Evolutionary conservation across 2,113 vertebrate genomes (phyloP).

Genomic region (Lates calcarifer): DNA sequence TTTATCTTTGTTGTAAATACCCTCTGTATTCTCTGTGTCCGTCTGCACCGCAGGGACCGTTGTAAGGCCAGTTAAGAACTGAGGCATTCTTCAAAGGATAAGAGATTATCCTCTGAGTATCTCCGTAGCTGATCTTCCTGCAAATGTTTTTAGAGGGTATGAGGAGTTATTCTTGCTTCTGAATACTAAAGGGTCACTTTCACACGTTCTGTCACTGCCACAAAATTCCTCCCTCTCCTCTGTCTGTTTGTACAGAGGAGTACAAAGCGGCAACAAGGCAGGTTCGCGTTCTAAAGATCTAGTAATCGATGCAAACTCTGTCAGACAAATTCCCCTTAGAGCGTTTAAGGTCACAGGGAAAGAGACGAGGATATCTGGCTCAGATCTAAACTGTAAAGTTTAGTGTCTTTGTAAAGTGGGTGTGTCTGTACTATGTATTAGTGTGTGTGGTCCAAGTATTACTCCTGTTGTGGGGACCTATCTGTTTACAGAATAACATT

Average conservation of each 20-base stretch:
- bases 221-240: constrained; percentile 6
- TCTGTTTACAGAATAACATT: too few species aligned
- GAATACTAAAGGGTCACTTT: constrained; percentile 68
- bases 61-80: constrained; percentile 57
- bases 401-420: constrained; percentile 17
- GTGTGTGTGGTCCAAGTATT: too few species aligned
- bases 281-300: constrained; percentile 53
- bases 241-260: constrained; percentile 35
- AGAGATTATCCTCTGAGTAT: constrained; percentile 67
- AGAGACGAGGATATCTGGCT: constrained; percentile 26
- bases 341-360: constrained; percentile 52
- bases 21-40: constrained; percentile 50
- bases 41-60: constrained; percentile 28
- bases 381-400: constrained; percentile 34
- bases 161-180: constrained; percentile 21
- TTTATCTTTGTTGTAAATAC: constrained; percentile 64
- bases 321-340: constrained; percentile 44
- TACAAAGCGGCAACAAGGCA: constrained; percentile 50
- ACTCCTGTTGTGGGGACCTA: too few species aligned
- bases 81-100: constrained; percentile 67
- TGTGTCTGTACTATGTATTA: not conserved
- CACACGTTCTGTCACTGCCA: constrained; percentile 46
- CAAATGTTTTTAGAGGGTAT: constrained; percentile 60
- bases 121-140: constrained; percentile 35
- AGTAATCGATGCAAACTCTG: constrained; percentile 55